Evolutionary conservation across 2,888 invertebrate species (phyloP).

Genomic region (Allophyes oxyacanthae): DNA sequence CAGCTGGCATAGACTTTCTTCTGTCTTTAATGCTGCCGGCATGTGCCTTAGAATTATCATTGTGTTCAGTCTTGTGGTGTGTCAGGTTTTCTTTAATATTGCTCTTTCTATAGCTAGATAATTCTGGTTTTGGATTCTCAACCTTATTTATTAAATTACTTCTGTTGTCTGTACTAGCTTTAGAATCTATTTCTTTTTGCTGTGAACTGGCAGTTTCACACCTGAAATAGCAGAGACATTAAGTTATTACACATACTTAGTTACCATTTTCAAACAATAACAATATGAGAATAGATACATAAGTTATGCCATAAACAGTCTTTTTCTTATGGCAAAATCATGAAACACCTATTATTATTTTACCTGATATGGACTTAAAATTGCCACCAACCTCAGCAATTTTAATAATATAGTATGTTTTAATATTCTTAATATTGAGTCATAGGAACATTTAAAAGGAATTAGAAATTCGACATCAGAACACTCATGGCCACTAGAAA

Average conservation of each 20-base stretch:
- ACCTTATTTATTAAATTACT: conserved; percentile 15
- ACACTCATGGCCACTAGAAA: no score
- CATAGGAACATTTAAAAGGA: no score
- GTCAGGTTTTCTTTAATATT: conserved; percentile 29
- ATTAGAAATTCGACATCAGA: no score
- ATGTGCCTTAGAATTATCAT: conserved; percentile 19
- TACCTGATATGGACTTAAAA: no score
- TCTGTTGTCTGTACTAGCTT: conserved; percentile 6
- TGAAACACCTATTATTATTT: no score
- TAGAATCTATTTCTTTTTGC: conserved; percentile 3
- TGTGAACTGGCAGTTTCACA: conserved; percentile 1
- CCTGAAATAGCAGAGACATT: conserved; percentile 26
- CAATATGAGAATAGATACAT: no score
- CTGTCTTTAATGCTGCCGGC: conserved; percentile 63
- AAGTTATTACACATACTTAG: background rate
- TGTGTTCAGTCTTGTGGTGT: conserved; percentile 26
- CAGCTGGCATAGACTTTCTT: conserved; percentile 73
- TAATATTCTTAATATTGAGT: no score
- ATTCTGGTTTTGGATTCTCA: conserved; percentile 17
- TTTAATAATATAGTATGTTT: no score
- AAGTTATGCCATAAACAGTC: no score
- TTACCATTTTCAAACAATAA: no score
- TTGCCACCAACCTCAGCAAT: no score
- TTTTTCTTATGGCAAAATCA: no score
- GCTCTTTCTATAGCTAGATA: conserved; percentile 17